Evolutionary conservation across 2,888 invertebrate genomes (phyloP), one percentile per base, ranked within the genome.

Genomic region (Apodemia hepburni): DNA sequence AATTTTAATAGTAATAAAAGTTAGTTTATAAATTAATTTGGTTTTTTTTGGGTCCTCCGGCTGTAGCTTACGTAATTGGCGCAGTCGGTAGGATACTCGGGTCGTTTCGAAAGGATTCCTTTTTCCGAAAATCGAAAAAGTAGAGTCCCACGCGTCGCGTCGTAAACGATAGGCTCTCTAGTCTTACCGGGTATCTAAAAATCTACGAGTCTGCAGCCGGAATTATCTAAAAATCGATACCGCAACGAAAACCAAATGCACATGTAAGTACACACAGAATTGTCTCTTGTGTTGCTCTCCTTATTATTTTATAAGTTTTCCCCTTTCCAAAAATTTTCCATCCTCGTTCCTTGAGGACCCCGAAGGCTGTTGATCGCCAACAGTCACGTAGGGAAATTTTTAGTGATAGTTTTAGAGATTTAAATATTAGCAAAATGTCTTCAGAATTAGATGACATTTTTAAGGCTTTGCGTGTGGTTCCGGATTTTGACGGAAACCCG

Each of bases 401-500:
- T 51, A 49, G 49, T 22, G 18, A 51, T 51, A 51, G 49, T 22
- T 51, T 51, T 3, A 22, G 18, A 22, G 8, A 47, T 47, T 47
- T 47, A 6, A 6, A 47, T 47, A 47, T 6, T 17, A 18, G 11
- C 9, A 51, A 4, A 22, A 51, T 51, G 18, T 51, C 51, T 51
- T 2, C 22, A 18, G 51, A 51, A 12, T 12, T 51, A 51, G 51
- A 51, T 11, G 51, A 51, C 11, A 51, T 51, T 51, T 51, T 51
- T 51, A 51, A 51, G 17, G 51, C 64, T 9, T 15, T 69, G 0
- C 63, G 65, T 8, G 29, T 61, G n/a, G 61, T 69, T 1, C 69
- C 68, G 1, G 69, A 69, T 7, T 69, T 68, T 38, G 68, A 69
- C 35, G 69, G 69, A 3, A 68, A 68, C 38, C 62, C 65, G 6